Base-by-base conservation (phyloP, 2,797 vertebrate species). In the Euthynnus affinis region DNA sequence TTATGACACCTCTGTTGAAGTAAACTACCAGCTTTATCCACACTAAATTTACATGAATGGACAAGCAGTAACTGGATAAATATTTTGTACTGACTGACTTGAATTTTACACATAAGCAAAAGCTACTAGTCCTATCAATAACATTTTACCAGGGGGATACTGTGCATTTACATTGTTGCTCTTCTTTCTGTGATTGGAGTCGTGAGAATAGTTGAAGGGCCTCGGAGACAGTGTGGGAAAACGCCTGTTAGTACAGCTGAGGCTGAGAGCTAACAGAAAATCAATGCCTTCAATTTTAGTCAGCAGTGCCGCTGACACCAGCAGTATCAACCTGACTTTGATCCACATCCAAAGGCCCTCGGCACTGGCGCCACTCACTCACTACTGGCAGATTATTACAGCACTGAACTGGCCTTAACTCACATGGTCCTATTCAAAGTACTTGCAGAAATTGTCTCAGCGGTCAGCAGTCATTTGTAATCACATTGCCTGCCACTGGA, bases 211-310 rank as follows among this genome's bases (percentile, higher is more conserved):
- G 78, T 59, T 51, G 49, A 63, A 65, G 76, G 44, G 40, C 62
- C 75, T 82, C 22, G 0, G 60, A 87, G 75, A 80, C 64, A 78
- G 66, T 80, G 83, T 87, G 83, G 83, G 81, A 90, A 88, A 89
- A 67, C 13, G 49, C 53, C 63, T 81, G 76, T 89, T 89, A 61
- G 70, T 80, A 55, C 73, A 84, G 76, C 25, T 65, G 59, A 82
- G 82, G 73, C 88, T 87, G 77, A 82, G 80, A 88, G 86, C 80
- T 78, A 91, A 87, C 87, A 85, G 84, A 65, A 93, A 92, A 92
- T 94, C 91, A 73, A 89, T 91, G 71, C 20, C 66, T n/a, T 68
- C 18, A 49, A 83, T 81, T 89, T 80, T 76, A 87, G 84, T 88
- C 79, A 75, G 83, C 85, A 80, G 66, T 63, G 55, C 64, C 34